Evolutionary conservation across 2,888 invertebrate genomes (phyloP).

Genomic region (Drepanosiphum platanoidis): DNA sequence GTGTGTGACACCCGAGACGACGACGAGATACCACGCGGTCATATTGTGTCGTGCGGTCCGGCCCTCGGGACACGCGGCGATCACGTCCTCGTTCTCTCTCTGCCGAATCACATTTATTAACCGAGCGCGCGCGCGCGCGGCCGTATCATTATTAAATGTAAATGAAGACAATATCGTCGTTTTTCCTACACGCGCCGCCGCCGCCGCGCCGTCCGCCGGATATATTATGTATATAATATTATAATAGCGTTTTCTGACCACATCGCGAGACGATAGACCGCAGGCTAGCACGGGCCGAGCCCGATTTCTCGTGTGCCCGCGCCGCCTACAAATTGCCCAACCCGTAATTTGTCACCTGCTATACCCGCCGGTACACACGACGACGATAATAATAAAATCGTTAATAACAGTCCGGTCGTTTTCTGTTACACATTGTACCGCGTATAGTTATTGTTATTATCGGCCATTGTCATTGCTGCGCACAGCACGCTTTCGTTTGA

Average conservation of each 20-base stretch:
- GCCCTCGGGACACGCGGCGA: neutral
- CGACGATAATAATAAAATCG: constrained; percentile 55
- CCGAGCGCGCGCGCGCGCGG: neutral
- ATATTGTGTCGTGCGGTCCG: neutral
- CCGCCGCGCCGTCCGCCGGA: neutral
- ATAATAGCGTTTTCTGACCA: constrained; percentile 40
- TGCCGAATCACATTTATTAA: neutral
- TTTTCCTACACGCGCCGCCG: neutral
- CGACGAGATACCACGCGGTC: neutral
- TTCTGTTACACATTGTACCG: neutral
- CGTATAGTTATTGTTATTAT: no score
- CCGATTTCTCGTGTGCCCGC: constrained; percentile 48
- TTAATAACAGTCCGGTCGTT: constrained; percentile 57
- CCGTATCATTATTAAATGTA: constrained; percentile 29
- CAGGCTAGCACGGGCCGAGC: constrained; percentile 49
- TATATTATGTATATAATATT: no score
- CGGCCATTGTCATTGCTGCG: constrained; percentile 57
- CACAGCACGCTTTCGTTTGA: constrained; percentile 41
- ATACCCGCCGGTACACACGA: constrained; percentile 5
- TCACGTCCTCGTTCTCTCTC: neutral
- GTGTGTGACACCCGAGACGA: neutral
- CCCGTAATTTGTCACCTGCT: constrained; percentile 61
- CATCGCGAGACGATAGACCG: constrained; percentile 38
- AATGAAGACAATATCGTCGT: constrained; percentile 28
- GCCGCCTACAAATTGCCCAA: constrained; percentile 61